Percentiles rank a stretch among this genome's conserved stretches.
Conservation (phyloP, 2,888 invertebrate genomes). For the Lasioglossum marginatum region DNA sequence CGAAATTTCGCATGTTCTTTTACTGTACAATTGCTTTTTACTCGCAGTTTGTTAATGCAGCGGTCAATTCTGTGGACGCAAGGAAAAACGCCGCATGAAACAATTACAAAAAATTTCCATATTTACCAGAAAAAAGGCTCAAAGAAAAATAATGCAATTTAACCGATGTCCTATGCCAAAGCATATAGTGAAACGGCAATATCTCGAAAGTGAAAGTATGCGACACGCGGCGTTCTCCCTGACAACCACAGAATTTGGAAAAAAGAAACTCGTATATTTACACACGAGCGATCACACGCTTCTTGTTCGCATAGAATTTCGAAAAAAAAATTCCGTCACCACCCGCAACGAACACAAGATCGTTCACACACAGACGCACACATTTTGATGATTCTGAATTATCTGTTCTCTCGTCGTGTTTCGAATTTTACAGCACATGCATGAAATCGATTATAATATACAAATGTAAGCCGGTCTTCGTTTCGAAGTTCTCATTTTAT, state of each 20-base stretch:
- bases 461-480: not conserved
- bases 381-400: not conserved
- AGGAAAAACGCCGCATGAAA: no score
- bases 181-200: no score
- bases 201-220: no score
- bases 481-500: not conserved
- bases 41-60: constrained; percentile 53
- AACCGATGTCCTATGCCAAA: no score
- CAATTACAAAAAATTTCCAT: no score
- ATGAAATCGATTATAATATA: constrained; percentile 34
- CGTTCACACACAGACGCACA: constrained; percentile 45
- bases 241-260: constrained; percentile 14
- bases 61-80: constrained; percentile 28
- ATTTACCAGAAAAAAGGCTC: no score
- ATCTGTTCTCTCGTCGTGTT: not conserved
- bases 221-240: no score
- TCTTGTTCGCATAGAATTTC: constrained; percentile 25
- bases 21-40: constrained; percentile 40
- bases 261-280: constrained; percentile 50
- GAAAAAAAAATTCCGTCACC: constrained; percentile 67
- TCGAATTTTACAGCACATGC: constrained; percentile 31
- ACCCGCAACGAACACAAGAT: constrained; percentile 56
- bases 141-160: no score
- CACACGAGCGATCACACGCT: constrained; percentile 17
- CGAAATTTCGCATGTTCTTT: not conserved